Evolutionary conservation across 2,888 invertebrate species (phyloP), one percentile per base, ranked within the genome.

Genomic region (Tricholauxania praeusta): DNA sequence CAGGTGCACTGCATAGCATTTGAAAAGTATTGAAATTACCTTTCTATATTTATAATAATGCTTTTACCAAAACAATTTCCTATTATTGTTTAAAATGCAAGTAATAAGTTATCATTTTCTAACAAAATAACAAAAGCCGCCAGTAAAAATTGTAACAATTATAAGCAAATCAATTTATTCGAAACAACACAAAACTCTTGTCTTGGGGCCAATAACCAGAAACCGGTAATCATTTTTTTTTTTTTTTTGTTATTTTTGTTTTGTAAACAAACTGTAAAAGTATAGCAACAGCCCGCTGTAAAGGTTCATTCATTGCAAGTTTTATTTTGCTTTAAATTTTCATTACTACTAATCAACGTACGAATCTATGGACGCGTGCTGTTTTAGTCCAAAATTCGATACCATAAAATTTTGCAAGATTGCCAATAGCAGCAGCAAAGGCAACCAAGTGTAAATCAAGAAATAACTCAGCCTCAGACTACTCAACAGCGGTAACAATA

Each of bases 371-470:
- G 12, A 14, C 48, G 47, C 57, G 17, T 14, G 17, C 39, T 63
- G 12, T 62, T 60, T 60, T 62, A 3, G 39, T 39, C 39, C 32
- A 62, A 60, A 59, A 69, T 62, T 6, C 49, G 52, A 48, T 60
- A 39, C 39, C 52, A 62, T 55, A 62, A 70, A 47, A 39, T 70
- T 62, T 70, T 70, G 70, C 62, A 70, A 70, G 17, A 53, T 47
- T 32, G 53, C 53, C 70, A 70, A 62, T 57, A 17, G 60, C 19
- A 49, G 51, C 51, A 57, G 17, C 59, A 51, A 67, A 39, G 17
- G 59, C 52, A 62, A 4, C 60, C 62, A 62, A 52, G 47, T 39
- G 63, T 19, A 53, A 53, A 17, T 7, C 57, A 15, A 10, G n/a
- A 57, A 49, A 49, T 49, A 39, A 39, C 39, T 39, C 39, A 39